Percentiles rank a stretch among this genome's conserved stretches.
These are phyloP conservation scores for Balanococcus diminutus DNA, from an alignment of 2,888 invertebrate genomes.

Conservation along the genomic window DNA sequence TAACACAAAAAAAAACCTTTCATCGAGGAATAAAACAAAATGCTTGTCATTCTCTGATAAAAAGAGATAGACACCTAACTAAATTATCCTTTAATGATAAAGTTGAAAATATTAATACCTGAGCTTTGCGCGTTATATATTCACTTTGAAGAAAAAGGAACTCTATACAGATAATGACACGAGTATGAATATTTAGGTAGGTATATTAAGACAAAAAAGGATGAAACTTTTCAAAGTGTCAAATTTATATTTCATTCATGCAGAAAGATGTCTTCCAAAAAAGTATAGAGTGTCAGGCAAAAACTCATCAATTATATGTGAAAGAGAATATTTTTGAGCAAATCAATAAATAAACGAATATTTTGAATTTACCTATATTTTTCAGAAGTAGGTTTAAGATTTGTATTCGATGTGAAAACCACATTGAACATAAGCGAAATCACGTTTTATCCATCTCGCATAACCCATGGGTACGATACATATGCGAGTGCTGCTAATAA, in stretches of 20 bases:
- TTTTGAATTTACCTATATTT: background rate
- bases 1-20: background rate
- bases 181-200: background rate
- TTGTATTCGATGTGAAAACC: conserved; percentile 76
- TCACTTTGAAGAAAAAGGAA: background rate
- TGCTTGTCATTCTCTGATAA: background rate
- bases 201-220: background rate
- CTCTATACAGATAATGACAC: background rate
- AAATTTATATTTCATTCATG: too few species aligned
- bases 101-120: background rate
- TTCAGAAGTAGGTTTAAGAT: conserved; percentile 70
- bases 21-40: background rate
- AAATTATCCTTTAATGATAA: background rate
- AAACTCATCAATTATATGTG: too few species aligned
- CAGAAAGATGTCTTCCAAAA: too few species aligned
- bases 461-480: conserved; percentile 75
- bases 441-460: conserved; percentile 74
- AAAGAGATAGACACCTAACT: background rate
- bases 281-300: too few species aligned
- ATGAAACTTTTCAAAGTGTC: background rate
- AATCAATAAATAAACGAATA: background rate
- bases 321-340: background rate
- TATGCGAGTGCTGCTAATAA: conserved; percentile 75
- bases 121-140: background rate
- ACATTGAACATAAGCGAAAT: conserved; percentile 75